Evolutionary conservation across 2,797 vertebrate genomes (phyloP), one percentile per base, ranked within the genome.

Genomic region (Yasuhikotakia modesta): DNA sequence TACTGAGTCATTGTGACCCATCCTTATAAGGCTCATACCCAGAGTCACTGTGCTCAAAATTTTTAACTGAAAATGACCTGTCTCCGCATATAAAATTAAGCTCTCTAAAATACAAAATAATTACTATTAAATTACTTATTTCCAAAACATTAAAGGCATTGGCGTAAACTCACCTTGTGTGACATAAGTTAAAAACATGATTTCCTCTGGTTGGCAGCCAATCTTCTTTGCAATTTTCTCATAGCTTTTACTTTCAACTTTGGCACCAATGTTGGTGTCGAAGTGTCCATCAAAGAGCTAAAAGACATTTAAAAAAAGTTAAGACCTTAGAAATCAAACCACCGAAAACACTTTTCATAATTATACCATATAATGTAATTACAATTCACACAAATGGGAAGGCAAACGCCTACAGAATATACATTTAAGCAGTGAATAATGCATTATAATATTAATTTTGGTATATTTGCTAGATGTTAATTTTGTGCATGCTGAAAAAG

Each of bases 271-370:
- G 79, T 93, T 95, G 66, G 96, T 98, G 87, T 99, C 97, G 81
- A 99, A 99, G 88, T 99, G 95, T 8, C 97, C 97, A 0, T 98
- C 95, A 3, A 98, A 93, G 76, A 99, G 92, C 97, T 99, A 79
- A 84, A 6, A 80, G 63, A 39, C 35, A 78, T 78, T 39, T 11
- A 65, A 12, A 53, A 53, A 4, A 55, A 24, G 4, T 58, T 82
- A 2, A 43, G 39, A 79, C 46, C 12, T 24, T 50, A 48, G 19
- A 7, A 5, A 24, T 22, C 17, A 61, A 71, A 4, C 0, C 32
- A 16, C 16, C 16, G 8, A 65, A 32, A 48, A 48, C 3, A 48
- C 7, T 27, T 45, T 21, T 22, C 0, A 66, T 6, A 22, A 21
- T 45, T 66, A 22, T 24, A 43, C 8, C 39, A 43, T 43, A 10